Evolutionary conservation across 2,797 vertebrate genomes (phyloP).

Genomic region (Apodemus agrarius): DNA sequence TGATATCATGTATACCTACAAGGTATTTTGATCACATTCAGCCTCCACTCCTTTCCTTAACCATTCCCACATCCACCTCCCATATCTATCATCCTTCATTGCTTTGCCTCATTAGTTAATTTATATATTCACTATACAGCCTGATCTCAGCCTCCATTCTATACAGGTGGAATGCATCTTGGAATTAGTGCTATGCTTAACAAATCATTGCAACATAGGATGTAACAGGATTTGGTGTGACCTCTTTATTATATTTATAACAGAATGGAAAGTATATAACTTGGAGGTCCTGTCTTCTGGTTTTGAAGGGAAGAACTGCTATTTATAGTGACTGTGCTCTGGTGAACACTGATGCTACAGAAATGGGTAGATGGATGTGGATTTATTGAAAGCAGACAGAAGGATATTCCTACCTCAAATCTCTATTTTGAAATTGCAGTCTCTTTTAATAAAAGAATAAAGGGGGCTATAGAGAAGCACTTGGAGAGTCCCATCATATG

Average conservation of each 20-base stretch:
- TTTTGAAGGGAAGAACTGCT: background rate
- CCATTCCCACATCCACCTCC: background rate
- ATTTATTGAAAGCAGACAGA: background rate
- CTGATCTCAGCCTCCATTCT: background rate
- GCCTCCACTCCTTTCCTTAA: background rate
- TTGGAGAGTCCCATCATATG: background rate
- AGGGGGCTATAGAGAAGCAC: background rate
- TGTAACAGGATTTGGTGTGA: background rate
- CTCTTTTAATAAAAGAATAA: background rate
- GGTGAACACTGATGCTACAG: background rate
- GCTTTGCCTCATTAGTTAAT: background rate
- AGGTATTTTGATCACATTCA: background rate
- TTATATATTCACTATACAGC: background rate
- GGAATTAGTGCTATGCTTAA: background rate
- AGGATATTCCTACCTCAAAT: background rate
- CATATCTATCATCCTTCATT: background rate
- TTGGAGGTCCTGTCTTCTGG: background rate
- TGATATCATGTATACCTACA: background rate
- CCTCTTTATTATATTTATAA: conserved; percentile 29
- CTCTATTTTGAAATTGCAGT: background rate
- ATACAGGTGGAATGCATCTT: background rate
- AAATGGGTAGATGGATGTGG: background rate
- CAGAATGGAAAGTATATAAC: background rate
- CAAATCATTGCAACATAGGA: background rate
- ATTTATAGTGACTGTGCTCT: no score